Evolutionary conservation across 2,797 vertebrate species (phyloP).

Genomic region (Danio jaintianensis): DNA sequence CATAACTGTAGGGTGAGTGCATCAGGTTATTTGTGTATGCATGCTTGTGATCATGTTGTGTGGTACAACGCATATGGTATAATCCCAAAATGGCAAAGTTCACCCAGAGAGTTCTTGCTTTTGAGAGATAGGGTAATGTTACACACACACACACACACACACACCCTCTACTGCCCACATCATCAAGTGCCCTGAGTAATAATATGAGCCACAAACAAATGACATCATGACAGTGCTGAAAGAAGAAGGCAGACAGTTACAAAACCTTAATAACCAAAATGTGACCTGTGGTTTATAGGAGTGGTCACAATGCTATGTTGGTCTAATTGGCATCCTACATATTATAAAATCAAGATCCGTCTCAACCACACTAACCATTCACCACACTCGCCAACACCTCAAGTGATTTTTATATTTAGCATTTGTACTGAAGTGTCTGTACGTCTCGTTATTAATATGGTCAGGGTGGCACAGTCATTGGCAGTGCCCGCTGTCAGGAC

Average conservation of each 20-base stretch:
- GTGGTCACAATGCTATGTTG: neutral
- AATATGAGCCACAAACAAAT: neutral
- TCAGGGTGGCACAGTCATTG: constrained; percentile 94
- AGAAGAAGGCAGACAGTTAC: neutral
- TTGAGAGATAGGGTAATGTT: constrained; percentile 14
- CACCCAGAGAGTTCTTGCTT: constrained; percentile 21
- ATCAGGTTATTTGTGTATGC: neutral
- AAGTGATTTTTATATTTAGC: neutral
- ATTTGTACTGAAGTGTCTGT: neutral
- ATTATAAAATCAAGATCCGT: neutral
- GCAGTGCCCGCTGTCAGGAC: constrained; percentile 92
- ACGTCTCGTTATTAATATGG: neutral
- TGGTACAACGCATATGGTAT: neutral
- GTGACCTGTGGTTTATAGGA: neutral
- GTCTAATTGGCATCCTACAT: neutral
- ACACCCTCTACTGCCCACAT: neutral
- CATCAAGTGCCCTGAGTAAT: neutral
- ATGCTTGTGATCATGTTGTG: constrained; percentile 1
- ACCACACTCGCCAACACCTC: neutral
- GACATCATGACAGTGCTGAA: neutral
- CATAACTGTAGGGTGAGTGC: neutral
- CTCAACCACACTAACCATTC: neutral
- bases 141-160: neutral
- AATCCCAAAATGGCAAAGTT: constrained; percentile 45
- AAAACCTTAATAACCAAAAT: neutral